phyloP scores from a whole-genome alignment of 2,888 invertebrate species.

The Ormyrus nitidulus region DNA sequence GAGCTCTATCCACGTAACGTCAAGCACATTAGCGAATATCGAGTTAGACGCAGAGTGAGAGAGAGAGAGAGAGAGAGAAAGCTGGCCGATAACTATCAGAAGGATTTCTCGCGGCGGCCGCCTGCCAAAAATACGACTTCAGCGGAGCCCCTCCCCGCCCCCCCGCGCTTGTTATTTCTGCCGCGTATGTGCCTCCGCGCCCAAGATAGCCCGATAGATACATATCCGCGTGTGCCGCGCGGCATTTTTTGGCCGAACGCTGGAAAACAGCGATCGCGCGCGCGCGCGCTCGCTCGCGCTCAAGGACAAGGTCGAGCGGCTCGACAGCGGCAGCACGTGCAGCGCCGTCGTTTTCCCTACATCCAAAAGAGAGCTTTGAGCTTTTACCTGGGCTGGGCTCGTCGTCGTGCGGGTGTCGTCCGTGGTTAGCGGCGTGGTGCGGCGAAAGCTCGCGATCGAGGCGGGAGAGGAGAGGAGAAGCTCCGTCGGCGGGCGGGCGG shows the following conservation, averaged over 20 bases:
- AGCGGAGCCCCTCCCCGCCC: too few relatives aligned
- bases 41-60: constrained; percentile 44
- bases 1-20: constrained; percentile 29
- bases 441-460: too few relatives aligned
- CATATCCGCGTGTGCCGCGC: constrained; percentile 33
- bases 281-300: constrained; percentile 15
- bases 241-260: neutral
- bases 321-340: neutral
- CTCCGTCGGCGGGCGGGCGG: too few relatives aligned
- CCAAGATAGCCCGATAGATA: constrained; percentile 40
- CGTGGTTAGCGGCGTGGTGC: too few relatives aligned
- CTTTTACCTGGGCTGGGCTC: too few relatives aligned
- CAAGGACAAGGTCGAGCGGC: constrained; percentile 52
- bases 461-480: too few relatives aligned
- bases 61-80: constrained; percentile 10
- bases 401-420: too few relatives aligned
- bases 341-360: too few relatives aligned
- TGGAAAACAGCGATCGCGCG: neutral
- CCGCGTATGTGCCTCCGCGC: constrained; percentile 55
- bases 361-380: too few relatives aligned
- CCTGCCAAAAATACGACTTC: constrained; percentile 70
- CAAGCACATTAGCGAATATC: constrained; percentile 11
- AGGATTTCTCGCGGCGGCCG: constrained; percentile 66
- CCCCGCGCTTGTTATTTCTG: constrained; percentile 64
- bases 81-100: constrained; percentile 9